A percentile compares a stretch with the other conserved stretches of the same genome.
Conservation (phyloP, 2,113 vertebrate species). For the Rhipidura dahli region DNA sequence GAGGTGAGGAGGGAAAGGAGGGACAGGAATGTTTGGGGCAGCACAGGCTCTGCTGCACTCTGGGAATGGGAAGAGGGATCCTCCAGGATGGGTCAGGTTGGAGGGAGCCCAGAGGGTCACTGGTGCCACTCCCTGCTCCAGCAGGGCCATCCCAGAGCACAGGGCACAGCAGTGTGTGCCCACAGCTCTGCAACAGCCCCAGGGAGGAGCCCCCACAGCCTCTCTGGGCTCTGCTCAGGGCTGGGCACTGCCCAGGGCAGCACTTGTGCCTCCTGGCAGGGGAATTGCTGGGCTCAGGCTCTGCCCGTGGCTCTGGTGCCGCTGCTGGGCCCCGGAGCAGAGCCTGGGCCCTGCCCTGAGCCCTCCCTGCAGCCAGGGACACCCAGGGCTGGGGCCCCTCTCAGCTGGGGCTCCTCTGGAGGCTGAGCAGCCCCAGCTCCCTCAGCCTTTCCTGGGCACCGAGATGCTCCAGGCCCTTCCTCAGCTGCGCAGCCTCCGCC, state of each 20-base stretch:
- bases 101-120: not conserved
- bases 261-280: not conserved
- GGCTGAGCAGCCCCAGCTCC: no score
- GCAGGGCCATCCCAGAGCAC: not conserved
- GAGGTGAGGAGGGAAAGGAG: not conserved
- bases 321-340: not conserved
- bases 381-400: not conserved
- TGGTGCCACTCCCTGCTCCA: not conserved
- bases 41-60: not conserved
- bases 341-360: not conserved
- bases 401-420: no score
- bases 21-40: no score
- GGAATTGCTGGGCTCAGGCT: not conserved
- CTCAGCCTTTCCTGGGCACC: no score
- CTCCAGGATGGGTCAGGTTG: fast-evolving
- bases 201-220: not conserved
- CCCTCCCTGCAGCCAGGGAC: not conserved
- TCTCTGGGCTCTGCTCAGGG: not conserved
- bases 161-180: not conserved
- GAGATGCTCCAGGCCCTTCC: no score
- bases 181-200: not conserved
- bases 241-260: not conserved
- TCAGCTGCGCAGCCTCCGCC: no score
- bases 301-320: not conserved
- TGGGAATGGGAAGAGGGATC: not conserved